Base-by-base conservation (phyloP, 2,888 invertebrate species). In the Noctuana brunneofusca region DNA sequence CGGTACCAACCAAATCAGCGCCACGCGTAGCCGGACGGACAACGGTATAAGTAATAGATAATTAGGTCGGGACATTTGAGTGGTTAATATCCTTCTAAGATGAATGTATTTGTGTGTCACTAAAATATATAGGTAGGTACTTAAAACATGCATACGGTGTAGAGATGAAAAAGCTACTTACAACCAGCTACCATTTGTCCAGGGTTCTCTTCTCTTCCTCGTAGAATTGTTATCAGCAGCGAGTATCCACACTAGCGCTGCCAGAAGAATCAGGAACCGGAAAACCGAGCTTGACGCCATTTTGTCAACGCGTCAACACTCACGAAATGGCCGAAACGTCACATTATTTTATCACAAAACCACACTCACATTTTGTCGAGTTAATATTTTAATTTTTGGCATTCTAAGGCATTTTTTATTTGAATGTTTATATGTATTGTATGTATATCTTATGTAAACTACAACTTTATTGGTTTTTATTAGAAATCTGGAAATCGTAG, bases 181-280 rank as follows among this genome's bases (percentile, higher is more conserved):
- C 90, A 90, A 90, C 90, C 90, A 90, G 64, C 86, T 89, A 0
- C 87, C 88, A 73, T 90, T 90, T 0, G 82, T 86, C 84, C 84
- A 88, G 0, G 85, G 83, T 53, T 86, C 79, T 22, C 81, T 70
- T 58, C 76, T 70, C 49, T 69, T 74, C 46, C 75, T 74, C 0
- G 71, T 73, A 22, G 66, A 69, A 27, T 77, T 75, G 57, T 68
- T 69, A 49, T 75, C 78, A 3, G 79, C 84, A 32, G 78, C 80
- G 57, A 83, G 72, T 52, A 88, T 79, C 86, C 86, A 86, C 66
- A 84, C 84, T 54, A 87, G 72, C 24, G 85, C 81, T 5, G 86
- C 76, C 64, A 90, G 66, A 38, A 89, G 73, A 27, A 87, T 76
- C 64, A 89, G 73, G 66, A 83, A 86, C 9, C 85, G 80, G 69